These are phyloP conservation scores for Glareola pratincola DNA, from an alignment of 2,113 vertebrate species.

Conservation along the genomic window DNA sequence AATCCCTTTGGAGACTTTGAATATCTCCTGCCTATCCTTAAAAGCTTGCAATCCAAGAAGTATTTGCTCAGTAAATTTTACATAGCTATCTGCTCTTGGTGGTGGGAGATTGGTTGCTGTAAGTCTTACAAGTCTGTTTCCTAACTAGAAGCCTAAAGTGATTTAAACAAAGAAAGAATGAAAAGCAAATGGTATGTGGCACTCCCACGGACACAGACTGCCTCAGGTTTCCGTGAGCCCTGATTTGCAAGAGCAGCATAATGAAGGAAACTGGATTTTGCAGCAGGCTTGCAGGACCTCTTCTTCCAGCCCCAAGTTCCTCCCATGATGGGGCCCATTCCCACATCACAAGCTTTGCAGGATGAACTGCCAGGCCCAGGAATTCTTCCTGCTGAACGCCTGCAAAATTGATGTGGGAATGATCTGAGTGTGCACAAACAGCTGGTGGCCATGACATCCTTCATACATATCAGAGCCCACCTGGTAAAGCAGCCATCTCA, in stretches of 20 bases:
- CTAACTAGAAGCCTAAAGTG: background rate
- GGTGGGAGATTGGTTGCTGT: background rate
- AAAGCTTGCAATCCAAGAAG: background rate
- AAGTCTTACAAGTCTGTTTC: background rate
- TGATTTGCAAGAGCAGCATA: background rate
- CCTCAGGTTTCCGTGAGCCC: background rate
- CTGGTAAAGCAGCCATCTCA: background rate
- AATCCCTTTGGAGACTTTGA: background rate
- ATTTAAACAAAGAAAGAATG: background rate
- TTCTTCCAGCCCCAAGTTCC: background rate
- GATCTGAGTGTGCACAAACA: background rate
- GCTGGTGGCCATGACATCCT: background rate
- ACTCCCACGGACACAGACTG: background rate
- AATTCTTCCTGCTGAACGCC: background rate
- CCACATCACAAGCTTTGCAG: background rate
- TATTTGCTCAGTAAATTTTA: background rate
- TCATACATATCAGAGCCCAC: background rate
- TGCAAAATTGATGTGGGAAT: background rate
- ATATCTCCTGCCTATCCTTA: background rate
- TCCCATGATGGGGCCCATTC: background rate
- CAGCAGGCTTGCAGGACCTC: background rate
- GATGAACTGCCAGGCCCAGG: background rate
- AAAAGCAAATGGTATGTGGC: background rate
- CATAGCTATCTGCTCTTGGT: background rate
- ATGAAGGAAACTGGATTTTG: background rate